phyloP scores from a whole-genome alignment of 23 tunicate species.

The Styela clava region DNA sequence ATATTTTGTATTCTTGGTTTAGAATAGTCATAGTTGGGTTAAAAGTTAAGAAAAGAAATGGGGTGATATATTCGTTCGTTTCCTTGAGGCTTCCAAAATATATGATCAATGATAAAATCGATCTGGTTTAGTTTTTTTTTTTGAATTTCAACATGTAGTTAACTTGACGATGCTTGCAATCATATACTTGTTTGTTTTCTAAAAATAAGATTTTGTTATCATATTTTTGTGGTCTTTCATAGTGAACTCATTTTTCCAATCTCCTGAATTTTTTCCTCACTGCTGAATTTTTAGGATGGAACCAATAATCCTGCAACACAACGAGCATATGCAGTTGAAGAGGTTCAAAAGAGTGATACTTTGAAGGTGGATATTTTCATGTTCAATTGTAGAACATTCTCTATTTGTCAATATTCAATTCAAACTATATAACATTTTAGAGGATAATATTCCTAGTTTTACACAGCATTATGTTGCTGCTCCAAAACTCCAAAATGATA shows the following conservation, averaged over 20 bases:
- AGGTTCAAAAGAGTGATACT: constrained; percentile 38
- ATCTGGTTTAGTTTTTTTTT: no score
- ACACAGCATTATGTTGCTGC: neutral
- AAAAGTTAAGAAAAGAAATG: neutral
- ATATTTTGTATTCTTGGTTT: neutral
- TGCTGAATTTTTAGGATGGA: no score
- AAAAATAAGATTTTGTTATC: no score
- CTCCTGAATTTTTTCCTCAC: no score
- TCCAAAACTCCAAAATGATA: no score
- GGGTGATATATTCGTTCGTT: neutral
- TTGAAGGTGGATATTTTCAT: constrained; percentile 1
- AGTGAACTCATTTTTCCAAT: no score
- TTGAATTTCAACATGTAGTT: no score
- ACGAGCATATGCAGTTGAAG: constrained; percentile 75
- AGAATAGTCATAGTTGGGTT: neutral
- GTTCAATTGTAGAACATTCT: constrained; percentile 23
- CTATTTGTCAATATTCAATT: neutral
- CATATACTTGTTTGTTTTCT: no score
- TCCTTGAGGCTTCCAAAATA: no score
- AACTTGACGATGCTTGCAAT: no score
- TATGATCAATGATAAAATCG: no score
- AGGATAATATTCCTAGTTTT: neutral
- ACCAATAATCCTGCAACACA: constrained; percentile 74
- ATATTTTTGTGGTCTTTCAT: no score
- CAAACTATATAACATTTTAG: neutral